Evolutionary conservation across 2,113 vertebrate genomes (phyloP), one percentile per base, ranked within the genome.

Genomic region (Pollimyrus isidori): DNA sequence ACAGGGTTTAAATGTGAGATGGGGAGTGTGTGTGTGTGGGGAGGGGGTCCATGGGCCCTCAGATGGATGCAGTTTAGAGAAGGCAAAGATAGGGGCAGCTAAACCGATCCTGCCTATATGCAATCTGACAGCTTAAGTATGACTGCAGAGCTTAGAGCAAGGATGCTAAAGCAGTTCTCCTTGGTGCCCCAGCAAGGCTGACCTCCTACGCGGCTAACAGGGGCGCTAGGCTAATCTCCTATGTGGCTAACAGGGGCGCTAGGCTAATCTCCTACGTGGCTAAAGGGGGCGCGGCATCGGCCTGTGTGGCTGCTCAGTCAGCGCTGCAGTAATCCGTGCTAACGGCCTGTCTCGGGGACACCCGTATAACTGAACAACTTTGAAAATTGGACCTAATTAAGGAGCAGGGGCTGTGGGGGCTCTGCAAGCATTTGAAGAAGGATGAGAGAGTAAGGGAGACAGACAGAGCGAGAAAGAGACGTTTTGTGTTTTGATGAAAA

Each of bases 381-480:
- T 39, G 82, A 52, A 88, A 52, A 53, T 26, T 56, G 23, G 23
- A 42, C 50, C 50, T 88, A 90, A 90, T 84, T 90, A 88, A 89
- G 86, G 87, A 46, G 49, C 48, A 48, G 26, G 73, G 13, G 15
- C 35, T 87, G 87, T 62, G 19, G 10, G 10, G n/a, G 10, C 62
- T 85, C 26, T 46, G 52, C 11, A 30, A 9, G 87, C 42, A 19
- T 69, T 19, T 30, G 62, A n/a, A 42, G 13, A 26, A 50, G 62
- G 13, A 21, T 4, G 39, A 46, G 23, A 88, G 35, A 87, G 85
- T 7, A 7, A 9, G 23, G 23, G 23, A 10, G 23, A 26, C 35
- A 35, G 62, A 13, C 4, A 1, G 26, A 4, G 26, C 4, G 26
- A 15, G 30, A 39, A 13, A 58, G 69, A 1, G 30, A 15, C n/a